Percentiles rank a stretch among this genome's conserved stretches.
Conservation (phyloP, 2,888 invertebrate species). For the Leucozona laternaria region DNA sequence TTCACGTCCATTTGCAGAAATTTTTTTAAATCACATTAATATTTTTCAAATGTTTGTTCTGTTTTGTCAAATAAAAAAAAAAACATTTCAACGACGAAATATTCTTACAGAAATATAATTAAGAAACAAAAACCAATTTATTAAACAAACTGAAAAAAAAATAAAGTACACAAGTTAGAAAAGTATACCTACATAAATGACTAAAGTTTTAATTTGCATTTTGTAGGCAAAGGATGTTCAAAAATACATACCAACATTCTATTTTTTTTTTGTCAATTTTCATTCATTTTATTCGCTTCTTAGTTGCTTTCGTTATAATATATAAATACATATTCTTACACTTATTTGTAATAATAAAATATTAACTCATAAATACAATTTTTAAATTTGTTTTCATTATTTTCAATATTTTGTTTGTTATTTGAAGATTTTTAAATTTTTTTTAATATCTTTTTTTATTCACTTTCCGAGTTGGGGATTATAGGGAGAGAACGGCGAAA, state of each 20-base stretch:
- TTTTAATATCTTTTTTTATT: slow-evolving; percentile 41
- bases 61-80: background rate
- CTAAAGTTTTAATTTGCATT: background rate
- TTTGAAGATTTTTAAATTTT: slow-evolving; percentile 25
- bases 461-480: slow-evolving; percentile 30
- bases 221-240: slow-evolving; percentile 14
- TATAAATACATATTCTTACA: slow-evolving; percentile 74
- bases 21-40: slow-evolving; percentile 70
- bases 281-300: slow-evolving; percentile 69
- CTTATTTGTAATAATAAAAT: slow-evolving; percentile 74
- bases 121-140: slow-evolving; percentile 2
- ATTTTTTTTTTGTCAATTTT: slow-evolving; percentile 55
- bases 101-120: background rate
- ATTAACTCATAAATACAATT: slow-evolving; percentile 75
- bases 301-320: slow-evolving; percentile 69
- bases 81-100: slow-evolving; percentile 14
- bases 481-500: background rate
- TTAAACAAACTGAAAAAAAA: background rate
- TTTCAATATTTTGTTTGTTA: slow-evolving; percentile 28
- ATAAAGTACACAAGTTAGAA: background rate
- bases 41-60: slow-evolving; percentile 41
- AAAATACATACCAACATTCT: slow-evolving; percentile 43
- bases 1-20: slow-evolving; percentile 63
- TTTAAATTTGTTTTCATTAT: slow-evolving; percentile 41
- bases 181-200: background rate